Evolutionary conservation across 2,888 invertebrate species (phyloP).

Genomic region (Hyposoter dolosus): DNA sequence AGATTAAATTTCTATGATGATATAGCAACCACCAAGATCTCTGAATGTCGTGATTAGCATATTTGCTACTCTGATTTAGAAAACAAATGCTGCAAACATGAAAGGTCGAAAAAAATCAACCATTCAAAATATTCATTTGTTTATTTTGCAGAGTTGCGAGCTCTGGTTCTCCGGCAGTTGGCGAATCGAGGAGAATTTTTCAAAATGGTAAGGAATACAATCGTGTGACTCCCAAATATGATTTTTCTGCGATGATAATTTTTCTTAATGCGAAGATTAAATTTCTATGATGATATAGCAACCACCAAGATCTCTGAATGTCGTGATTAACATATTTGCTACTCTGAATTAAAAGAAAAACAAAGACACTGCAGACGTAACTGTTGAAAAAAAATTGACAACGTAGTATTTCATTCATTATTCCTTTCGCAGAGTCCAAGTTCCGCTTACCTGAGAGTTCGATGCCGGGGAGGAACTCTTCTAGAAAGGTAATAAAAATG

Average conservation of each 20-base stretch:
- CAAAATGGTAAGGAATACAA: neutral
- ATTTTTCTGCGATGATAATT: neutral
- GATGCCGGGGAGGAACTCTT: neutral
- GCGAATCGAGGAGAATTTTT: neutral
- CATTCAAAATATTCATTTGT: neutral
- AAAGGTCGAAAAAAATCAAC: neutral
- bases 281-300: slow-evolving; percentile 57
- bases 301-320: slow-evolving; percentile 86
- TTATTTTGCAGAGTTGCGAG: neutral
- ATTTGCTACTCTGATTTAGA: slow-evolving; percentile 73
- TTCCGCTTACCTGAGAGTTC: neutral
- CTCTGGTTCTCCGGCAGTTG: neutral
- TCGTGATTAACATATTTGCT: slow-evolving; percentile 76
- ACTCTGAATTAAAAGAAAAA: slow-evolving; percentile 54
- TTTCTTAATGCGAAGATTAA: neutral
- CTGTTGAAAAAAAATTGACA: neutral
- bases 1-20: slow-evolving; percentile 28
- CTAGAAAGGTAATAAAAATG: slow-evolving; percentile 35
- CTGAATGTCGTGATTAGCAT: slow-evolving; percentile 80
- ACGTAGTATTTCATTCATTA: neutral
- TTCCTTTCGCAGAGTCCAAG: neutral
- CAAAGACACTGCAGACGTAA: neutral
- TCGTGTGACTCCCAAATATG: neutral
- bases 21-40: slow-evolving; percentile 85
- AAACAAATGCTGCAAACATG: neutral